phyloP scores from a whole-genome alignment of 1,140 invertebrate genomes.

The Mercenaria mercenaria region DNA sequence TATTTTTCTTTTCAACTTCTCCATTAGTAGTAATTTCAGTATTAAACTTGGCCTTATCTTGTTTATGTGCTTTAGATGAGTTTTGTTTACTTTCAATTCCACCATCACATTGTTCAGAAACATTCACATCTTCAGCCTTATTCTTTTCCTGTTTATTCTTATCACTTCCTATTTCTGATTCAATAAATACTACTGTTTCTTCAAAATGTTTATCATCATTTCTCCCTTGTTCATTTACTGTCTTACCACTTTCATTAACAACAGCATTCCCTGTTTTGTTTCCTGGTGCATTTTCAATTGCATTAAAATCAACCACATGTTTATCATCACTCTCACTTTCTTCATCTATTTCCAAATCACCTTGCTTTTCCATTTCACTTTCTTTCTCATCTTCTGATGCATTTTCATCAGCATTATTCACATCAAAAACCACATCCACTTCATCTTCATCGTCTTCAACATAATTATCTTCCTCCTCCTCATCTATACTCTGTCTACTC shows the following conservation, averaged over 20 bases:
- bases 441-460: not conserved
- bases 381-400: not conserved
- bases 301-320: too few relatives aligned
- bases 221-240: not conserved
- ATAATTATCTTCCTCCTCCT: not conserved
- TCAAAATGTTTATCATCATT: not conserved
- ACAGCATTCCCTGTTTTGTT: too few relatives aligned
- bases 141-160: not conserved
- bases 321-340: not conserved
- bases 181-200: not conserved
- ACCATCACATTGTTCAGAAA: not conserved
- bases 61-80: not conserved
- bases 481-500: conserved; percentile 7
- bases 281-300: too few relatives aligned
- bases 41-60: not conserved
- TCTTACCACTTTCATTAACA: not conserved
- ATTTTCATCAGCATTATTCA: not conserved
- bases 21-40: not conserved
- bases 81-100: not conserved
- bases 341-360: not conserved
- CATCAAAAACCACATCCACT: not conserved
- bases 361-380: not conserved
- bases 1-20: not conserved
- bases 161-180: not conserved
- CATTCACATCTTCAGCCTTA: not conserved